phyloP scores from a whole-genome alignment of 92 coral and sea anemone genomes.

The Meandrina meandrites region DNA sequence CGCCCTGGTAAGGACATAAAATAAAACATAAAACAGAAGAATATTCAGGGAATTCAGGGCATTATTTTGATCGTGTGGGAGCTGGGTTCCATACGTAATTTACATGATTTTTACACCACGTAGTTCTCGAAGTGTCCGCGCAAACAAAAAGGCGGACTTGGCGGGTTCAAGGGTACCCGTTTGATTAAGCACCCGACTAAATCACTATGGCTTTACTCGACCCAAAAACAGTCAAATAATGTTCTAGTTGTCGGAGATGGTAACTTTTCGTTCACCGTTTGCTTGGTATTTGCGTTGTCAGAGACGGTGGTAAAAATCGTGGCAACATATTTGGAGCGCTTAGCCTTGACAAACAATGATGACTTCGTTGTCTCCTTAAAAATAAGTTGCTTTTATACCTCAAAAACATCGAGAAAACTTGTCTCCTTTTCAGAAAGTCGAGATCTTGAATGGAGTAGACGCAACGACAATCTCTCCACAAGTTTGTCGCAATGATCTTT shows the following conservation, averaged over 20 bases:
- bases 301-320: constrained; percentile 49
- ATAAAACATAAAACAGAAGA: too few relatives aligned
- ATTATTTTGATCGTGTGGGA: not conserved
- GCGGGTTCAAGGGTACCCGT: not conserved
- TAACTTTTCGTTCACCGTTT: constrained; percentile 89
- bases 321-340: constrained; percentile 88
- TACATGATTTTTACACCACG: not conserved
- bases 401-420: constrained; percentile 68
- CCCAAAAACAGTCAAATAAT: constrained; percentile 57
- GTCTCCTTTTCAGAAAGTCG: constrained; percentile 54
- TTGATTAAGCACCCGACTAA: not conserved
- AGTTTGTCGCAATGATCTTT: not conserved
- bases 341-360: constrained; percentile 62
- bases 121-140: too few relatives aligned
- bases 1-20: too few relatives aligned
- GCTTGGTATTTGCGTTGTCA: constrained; percentile 64
- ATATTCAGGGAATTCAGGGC: constrained; percentile 3
- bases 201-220: constrained; percentile 72
- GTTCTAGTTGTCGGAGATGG: constrained; percentile 97
- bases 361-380: constrained; percentile 71
- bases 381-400: too few relatives aligned
- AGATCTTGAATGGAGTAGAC: constrained; percentile 81
- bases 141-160: constrained; percentile 27
- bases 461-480: constrained; percentile 55
- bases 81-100: not conserved